These are phyloP conservation scores for Sylvicola fuscatus DNA, from an alignment of 2,888 invertebrate genomes.

Conservation along the genomic window DNA sequence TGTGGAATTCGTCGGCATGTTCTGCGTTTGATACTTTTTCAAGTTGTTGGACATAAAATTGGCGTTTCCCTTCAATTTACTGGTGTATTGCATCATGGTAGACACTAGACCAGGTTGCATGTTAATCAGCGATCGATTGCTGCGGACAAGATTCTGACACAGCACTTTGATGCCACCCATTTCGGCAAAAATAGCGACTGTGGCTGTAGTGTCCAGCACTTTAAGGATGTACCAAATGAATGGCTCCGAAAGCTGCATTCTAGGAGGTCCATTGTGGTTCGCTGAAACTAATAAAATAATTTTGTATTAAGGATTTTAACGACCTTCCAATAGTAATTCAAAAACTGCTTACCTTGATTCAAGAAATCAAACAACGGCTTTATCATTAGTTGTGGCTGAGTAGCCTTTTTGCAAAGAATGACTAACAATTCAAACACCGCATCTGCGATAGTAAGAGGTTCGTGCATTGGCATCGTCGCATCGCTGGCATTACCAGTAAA, in stretches of 20 bases:
- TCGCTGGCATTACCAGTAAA: conserved; percentile 20
- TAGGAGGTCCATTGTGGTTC: conserved; percentile 16
- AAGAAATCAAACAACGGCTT: conserved; percentile 58
- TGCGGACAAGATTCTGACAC: conserved; percentile 55
- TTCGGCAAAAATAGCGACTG: conserved; percentile 52
- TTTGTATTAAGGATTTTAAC: too few species aligned
- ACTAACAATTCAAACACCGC: conserved; percentile 71
- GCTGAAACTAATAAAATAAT: conserved; percentile 16
- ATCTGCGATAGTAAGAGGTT: conserved; percentile 61
- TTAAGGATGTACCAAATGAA: conserved; percentile 65
- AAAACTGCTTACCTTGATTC: conserved; percentile 17
- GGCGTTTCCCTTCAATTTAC: conserved; percentile 19
- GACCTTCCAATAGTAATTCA: too few species aligned
- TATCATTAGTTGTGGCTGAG: conserved; percentile 53
- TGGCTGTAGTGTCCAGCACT: conserved; percentile 55
- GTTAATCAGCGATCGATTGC: conserved; percentile 50
- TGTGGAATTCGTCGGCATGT: too few species aligned
- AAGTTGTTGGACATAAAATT: too few species aligned
- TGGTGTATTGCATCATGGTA: conserved; percentile 41
- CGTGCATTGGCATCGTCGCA: conserved; percentile 23
- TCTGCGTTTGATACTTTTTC: background rate
- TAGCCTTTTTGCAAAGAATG: conserved; percentile 53
- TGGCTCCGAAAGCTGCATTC: conserved; percentile 55
- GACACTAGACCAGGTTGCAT: conserved; percentile 42
- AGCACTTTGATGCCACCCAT: conserved; percentile 56